Conservation (phyloP, 2,888 invertebrate species). For the Agrochola litura region DNA sequence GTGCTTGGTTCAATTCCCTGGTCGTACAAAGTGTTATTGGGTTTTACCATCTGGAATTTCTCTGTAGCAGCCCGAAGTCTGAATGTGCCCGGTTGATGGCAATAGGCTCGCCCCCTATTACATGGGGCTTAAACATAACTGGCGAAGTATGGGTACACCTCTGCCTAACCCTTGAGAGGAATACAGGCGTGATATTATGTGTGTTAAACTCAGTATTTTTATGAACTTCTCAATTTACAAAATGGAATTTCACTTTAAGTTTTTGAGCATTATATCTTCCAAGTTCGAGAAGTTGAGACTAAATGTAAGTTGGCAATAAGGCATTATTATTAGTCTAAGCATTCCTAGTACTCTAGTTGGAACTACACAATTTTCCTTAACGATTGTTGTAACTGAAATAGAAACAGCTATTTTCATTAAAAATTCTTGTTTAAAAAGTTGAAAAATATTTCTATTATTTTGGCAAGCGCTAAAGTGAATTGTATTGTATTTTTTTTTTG, state of each 20-base stretch:
- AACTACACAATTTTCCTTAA: constrained; percentile 36
- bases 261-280: constrained; percentile 7
- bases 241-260: constrained; percentile 7
- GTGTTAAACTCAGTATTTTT: neutral
- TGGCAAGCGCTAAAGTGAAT: neutral
- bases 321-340: constrained; percentile 28
- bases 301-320: constrained; percentile 32
- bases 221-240: constrained; percentile 1
- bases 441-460: neutral
- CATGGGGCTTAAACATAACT: too few relatives aligned
- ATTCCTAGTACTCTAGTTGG: constrained; percentile 29
- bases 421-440: neutral
- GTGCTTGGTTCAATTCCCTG: too few relatives aligned
- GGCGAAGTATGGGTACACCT: too few relatives aligned
- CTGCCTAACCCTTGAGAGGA: neutral
- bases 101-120: too few relatives aligned
- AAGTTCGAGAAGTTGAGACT: constrained; percentile 19
- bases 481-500: neutral
- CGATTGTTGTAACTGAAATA: constrained; percentile 9
- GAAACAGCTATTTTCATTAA: neutral
- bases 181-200: neutral
- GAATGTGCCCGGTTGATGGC: too few relatives aligned
- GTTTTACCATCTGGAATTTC: too few relatives aligned
- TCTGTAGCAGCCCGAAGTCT: too few relatives aligned
- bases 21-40: too few relatives aligned